A percentile compares a stretch with the other conserved stretches of the same genome.
These are phyloP conservation scores for Xanthostigma xanthostigma DNA, from an alignment of 2,888 invertebrate species.

Conservation along the genomic window DNA sequence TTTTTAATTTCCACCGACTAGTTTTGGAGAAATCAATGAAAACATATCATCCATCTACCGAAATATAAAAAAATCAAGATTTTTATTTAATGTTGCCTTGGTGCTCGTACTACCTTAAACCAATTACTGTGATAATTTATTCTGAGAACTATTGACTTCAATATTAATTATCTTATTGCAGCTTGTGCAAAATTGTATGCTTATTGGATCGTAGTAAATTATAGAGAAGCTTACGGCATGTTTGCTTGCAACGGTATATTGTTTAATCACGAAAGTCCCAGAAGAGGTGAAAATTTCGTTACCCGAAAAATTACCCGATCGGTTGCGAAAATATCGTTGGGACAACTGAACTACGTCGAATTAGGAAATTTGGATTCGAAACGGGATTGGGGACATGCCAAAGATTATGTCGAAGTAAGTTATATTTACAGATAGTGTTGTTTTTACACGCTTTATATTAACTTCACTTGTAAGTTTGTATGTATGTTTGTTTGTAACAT, in stretches of 20 bases:
- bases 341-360: constrained; percentile 70
- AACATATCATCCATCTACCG: too few species aligned
- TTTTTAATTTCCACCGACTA: too few species aligned
- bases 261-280: constrained; percentile 93
- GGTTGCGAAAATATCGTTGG: constrained; percentile 89
- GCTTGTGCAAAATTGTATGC: constrained; percentile 93
- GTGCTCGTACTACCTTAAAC: too few species aligned
- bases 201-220: constrained; percentile 92
- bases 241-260: constrained; percentile 92
- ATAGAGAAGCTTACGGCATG: constrained; percentile 88
- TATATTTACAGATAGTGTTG: constrained; percentile 2
- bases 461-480: too few species aligned
- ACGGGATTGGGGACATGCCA: constrained; percentile 97
- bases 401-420: constrained; percentile 81
- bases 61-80: too few species aligned
- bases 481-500: too few species aligned
- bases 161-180: constrained; percentile 24
- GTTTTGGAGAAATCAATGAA: too few species aligned
- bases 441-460: too few species aligned
- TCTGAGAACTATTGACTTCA: background rate
- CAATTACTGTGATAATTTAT: too few species aligned
- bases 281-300: constrained; percentile 95
- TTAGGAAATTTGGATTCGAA: constrained; percentile 90
- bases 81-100: too few species aligned
- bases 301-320: constrained; percentile 95